Conservation (phyloP, 2,797 vertebrate genomes). For the Gymnopithys bicolor region DNA sequence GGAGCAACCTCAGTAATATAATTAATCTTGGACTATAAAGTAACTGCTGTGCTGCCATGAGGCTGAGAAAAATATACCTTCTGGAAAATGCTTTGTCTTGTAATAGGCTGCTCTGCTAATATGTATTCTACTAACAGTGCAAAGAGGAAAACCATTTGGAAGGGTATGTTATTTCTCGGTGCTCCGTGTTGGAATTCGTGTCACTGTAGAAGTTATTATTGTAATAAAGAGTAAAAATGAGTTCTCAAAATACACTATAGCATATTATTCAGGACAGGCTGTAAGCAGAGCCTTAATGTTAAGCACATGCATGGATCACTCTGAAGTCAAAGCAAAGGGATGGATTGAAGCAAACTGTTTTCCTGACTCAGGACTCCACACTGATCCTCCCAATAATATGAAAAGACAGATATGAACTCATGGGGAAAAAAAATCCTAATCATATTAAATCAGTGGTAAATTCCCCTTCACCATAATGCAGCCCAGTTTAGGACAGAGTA, state of each 20-base stretch:
- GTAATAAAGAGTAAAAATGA: constrained; percentile 67
- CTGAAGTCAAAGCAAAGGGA: constrained; percentile 28
- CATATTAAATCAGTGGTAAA: constrained; percentile 37
- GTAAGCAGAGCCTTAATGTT: constrained; percentile 53
- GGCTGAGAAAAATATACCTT: constrained; percentile 14
- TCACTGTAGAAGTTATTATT: constrained; percentile 69
- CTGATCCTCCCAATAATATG: background rate
- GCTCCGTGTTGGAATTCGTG: constrained; percentile 47
- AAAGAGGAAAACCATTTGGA: constrained; percentile 66
- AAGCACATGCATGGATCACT: constrained; percentile 57
- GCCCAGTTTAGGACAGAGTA: background rate
- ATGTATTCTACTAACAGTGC: constrained; percentile 3
- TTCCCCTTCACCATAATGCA: background rate
- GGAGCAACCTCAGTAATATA: background rate
- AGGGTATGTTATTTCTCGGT: constrained; percentile 32
- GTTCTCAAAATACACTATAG: constrained; percentile 58
- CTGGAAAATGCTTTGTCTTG: constrained; percentile 49
- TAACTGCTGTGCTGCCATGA: background rate
- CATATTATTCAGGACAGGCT: constrained; percentile 48
- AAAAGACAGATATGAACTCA: constrained; percentile 14
- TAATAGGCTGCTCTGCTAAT: constrained; percentile 21
- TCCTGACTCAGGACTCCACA: constrained; percentile 46
- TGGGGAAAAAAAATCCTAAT: constrained; percentile 22
- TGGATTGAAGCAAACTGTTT: constrained; percentile 33
- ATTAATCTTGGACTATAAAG: constrained; percentile 21